Percentiles rank a stretch among this genome's conserved stretches.
phyloP scores from a whole-genome alignment of 2,113 vertebrate species.

The Heloderma charlesbogerti region DNA sequence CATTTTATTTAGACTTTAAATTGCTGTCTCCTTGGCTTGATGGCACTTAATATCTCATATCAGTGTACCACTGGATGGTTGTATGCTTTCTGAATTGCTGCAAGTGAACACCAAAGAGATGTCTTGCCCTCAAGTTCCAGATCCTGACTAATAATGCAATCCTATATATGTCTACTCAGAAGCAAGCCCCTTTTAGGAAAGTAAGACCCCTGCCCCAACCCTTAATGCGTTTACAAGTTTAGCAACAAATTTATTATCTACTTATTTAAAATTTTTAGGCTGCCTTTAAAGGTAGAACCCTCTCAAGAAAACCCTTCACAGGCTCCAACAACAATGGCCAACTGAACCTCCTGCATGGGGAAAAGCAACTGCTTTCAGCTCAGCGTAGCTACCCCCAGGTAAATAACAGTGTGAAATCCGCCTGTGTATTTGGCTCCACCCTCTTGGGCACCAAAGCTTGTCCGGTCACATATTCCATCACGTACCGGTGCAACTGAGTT shows the following conservation, averaged over 20 bases:
- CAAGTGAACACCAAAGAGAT: background rate
- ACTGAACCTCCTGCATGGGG: background rate
- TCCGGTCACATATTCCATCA: constrained; percentile 27
- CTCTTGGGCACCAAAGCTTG: background rate
- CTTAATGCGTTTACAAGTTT: background rate
- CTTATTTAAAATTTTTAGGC: too few relatives aligned
- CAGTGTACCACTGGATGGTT: background rate
- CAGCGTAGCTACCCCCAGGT: background rate
- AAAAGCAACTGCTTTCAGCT: background rate
- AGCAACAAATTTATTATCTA: too few relatives aligned
- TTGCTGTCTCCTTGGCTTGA: background rate
- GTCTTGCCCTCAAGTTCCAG: background rate
- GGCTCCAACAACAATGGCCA: background rate
- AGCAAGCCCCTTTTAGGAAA: too few relatives aligned
- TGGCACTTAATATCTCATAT: background rate
- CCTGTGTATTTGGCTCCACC: background rate
- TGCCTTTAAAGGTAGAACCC: too few relatives aligned
- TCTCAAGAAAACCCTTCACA: background rate
- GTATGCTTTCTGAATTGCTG: background rate
- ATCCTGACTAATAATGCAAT: background rate
- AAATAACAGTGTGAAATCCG: background rate
- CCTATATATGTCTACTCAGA: too few relatives aligned
- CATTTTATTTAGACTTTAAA: background rate
- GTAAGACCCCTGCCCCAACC: too few relatives aligned
- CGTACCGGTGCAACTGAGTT: constrained; percentile 90